A percentile compares a stretch with the other conserved stretches of the same genome.
phyloP scores from a whole-genome alignment of 2,113 vertebrate genomes.

The Dromaius novaehollandiae region DNA sequence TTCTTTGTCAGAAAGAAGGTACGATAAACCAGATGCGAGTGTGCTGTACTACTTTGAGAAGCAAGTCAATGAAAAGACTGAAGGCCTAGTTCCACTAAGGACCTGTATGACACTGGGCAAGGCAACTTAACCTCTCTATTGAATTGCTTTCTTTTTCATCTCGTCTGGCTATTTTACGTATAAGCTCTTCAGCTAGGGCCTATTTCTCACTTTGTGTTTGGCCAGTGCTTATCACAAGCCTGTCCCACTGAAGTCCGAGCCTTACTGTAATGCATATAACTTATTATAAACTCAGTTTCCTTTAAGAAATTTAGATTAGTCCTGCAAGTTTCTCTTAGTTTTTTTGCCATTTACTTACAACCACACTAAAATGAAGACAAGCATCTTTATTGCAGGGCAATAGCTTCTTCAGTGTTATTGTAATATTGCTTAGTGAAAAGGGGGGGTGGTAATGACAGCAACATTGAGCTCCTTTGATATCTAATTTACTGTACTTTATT shows the following conservation, averaged over 20 bases:
- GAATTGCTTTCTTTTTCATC: not conserved
- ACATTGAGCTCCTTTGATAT: slow-evolving; percentile 29
- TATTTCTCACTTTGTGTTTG: not conserved
- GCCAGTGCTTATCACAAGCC: not conserved
- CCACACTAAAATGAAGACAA: not conserved
- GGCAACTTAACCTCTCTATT: not conserved
- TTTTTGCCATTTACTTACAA: not conserved
- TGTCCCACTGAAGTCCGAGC: not conserved
- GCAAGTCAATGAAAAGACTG: not conserved
- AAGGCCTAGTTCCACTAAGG: not conserved
- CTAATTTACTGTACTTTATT: slow-evolving; percentile 78
- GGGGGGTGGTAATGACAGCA: not conserved
- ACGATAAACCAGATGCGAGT: not conserved
- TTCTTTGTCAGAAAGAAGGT: not conserved
- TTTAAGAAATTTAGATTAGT: not conserved
- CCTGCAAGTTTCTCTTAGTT: not conserved
- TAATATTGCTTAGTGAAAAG: not conserved
- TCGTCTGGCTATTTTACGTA: not conserved
- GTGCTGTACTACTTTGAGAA: not conserved
- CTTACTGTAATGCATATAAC: not conserved
- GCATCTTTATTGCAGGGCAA: not conserved
- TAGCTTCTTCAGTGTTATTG: not conserved
- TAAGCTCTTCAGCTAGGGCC: not conserved
- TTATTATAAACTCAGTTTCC: not conserved
- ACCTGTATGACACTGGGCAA: not conserved